These are phyloP conservation scores for Troglohyphantes excavatus DNA, from an alignment of 2,888 invertebrate genomes.

Conservation along the genomic window DNA sequence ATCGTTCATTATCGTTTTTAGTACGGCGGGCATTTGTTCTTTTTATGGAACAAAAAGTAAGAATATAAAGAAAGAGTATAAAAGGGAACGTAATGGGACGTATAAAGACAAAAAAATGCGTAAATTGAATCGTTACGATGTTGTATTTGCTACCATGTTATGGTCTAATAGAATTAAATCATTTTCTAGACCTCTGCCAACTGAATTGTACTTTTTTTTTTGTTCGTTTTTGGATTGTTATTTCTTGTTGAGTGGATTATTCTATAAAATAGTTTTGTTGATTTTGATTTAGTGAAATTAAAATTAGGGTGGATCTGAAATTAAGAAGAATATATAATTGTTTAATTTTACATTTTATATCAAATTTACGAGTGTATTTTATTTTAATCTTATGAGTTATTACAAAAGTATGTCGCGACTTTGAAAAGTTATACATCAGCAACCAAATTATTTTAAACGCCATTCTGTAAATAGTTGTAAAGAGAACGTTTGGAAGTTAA, in stretches of 20 bases:
- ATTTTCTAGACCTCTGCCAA: slow-evolving; percentile 49
- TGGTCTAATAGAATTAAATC: slow-evolving; percentile 68
- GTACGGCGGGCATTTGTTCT: slow-evolving; percentile 58
- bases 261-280: background rate
- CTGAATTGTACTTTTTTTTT: slow-evolving; percentile 26
- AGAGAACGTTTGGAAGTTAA: too few relatives aligned
- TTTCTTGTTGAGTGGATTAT: background rate
- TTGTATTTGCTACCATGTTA: slow-evolving; percentile 59
- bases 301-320: too few relatives aligned
- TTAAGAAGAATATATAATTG: too few relatives aligned
- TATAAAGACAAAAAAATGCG: slow-evolving; percentile 37
- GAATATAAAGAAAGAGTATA: slow-evolving; percentile 42
- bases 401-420: too few relatives aligned
- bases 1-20: slow-evolving; percentile 72
- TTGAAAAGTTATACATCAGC: too few relatives aligned
- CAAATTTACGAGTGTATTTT: too few relatives aligned
- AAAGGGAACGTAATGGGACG: slow-evolving; percentile 40
- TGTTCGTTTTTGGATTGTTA: background rate
- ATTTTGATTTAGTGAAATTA: too few relatives aligned
- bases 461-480: too few relatives aligned
- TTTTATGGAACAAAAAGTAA: slow-evolving; percentile 39
- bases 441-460: too few relatives aligned
- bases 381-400: too few relatives aligned
- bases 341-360: too few relatives aligned
- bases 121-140: slow-evolving; percentile 60